A percentile compares a stretch with the other conserved stretches of the same genome.
These are phyloP conservation scores for Mechanitis messenoides DNA, from an alignment of 2,888 invertebrate genomes.

Conservation along the genomic window DNA sequence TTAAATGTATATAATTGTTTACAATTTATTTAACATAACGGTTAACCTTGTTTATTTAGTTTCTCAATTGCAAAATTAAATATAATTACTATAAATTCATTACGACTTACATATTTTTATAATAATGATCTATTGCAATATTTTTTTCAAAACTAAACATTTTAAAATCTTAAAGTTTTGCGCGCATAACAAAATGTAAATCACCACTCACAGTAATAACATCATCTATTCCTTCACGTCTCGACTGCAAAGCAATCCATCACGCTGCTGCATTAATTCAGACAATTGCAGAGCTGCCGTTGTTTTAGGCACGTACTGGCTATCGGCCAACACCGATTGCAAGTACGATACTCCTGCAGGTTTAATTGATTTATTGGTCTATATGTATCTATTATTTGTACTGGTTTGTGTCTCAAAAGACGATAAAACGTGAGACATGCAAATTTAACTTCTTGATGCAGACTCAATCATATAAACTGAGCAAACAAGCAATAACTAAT, in stretches of 20 bases:
- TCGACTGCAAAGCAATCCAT: slow-evolving; percentile 37
- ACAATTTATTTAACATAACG: slow-evolving; percentile 1
- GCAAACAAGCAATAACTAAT: too few species aligned
- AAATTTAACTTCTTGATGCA: not conserved
- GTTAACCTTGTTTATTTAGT: not conserved
- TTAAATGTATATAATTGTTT: slow-evolving; percentile 8
- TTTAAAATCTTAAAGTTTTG: not conserved
- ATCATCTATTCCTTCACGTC: slow-evolving; percentile 32
- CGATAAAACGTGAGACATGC: not conserved
- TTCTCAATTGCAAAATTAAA: too few species aligned
- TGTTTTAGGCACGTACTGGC: slow-evolving; percentile 40
- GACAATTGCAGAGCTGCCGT: slow-evolving; percentile 37
- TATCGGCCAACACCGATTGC: slow-evolving; percentile 28
- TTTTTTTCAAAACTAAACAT: not conserved
- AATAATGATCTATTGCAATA: too few species aligned
- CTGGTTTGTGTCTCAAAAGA: slow-evolving; percentile 7
- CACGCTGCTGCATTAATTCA: slow-evolving; percentile 42
- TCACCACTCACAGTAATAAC: slow-evolving; percentile 28
- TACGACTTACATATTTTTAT: too few species aligned
- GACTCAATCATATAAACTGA: too few species aligned
- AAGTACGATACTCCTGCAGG: slow-evolving; percentile 37
- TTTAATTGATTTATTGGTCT: slow-evolving; percentile 39
- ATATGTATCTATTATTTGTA: slow-evolving; percentile 18
- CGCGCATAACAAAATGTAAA: slow-evolving; percentile 16
- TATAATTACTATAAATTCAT: too few species aligned